Evolutionary conservation across 2,113 vertebrate genomes (phyloP).

Genomic region (Daphoenositta chrysoptera): DNA sequence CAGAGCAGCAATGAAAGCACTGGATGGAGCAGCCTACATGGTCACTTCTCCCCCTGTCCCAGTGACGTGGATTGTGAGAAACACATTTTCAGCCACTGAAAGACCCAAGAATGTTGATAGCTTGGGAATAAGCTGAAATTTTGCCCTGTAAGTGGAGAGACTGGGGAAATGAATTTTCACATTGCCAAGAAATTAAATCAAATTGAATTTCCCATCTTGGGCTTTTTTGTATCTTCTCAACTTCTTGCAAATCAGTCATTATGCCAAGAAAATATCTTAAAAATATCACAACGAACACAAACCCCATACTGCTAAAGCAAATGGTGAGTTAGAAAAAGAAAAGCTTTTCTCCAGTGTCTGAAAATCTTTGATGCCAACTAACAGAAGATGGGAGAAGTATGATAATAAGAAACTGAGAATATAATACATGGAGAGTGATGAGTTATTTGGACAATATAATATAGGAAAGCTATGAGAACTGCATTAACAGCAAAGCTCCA

Average conservation of each 20-base stretch:
- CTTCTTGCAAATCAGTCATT: constrained; percentile 5
- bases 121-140: constrained; percentile 19
- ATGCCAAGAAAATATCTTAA: constrained; percentile 33
- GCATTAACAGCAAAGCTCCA: background rate
- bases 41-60: background rate
- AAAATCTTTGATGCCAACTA: background rate
- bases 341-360: background rate
- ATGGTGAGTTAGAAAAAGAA: constrained; percentile 1
- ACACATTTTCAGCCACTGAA: background rate
- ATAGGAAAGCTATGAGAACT: background rate
- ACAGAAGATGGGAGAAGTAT: background rate
- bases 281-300: background rate
- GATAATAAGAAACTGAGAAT: background rate
- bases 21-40: background rate
- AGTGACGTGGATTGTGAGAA: background rate
- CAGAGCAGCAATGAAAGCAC: background rate
- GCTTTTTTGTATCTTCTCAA: background rate
- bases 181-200: constrained; percentile 23
- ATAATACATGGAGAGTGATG: background rate
- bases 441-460: background rate
- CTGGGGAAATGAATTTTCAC: background rate
- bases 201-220: constrained; percentile 1
- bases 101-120: background rate
- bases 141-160: background rate
- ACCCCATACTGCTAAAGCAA: background rate